phyloP scores from a whole-genome alignment of 2,888 invertebrate genomes.

The Empis livida region DNA sequence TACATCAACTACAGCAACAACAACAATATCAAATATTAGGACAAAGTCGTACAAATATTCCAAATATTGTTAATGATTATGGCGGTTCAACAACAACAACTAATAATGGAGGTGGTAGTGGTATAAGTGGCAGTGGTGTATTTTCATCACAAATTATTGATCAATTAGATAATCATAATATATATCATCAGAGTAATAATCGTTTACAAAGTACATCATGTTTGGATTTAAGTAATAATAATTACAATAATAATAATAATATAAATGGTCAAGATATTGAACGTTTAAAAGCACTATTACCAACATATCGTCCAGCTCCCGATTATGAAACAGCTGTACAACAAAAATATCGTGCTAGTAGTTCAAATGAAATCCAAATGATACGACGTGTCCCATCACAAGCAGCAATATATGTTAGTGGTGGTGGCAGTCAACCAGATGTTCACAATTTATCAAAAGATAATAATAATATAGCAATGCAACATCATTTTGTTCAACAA shows the following conservation, averaged over 20 bases:
- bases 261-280: constrained; percentile 30
- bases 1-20: constrained; percentile 12
- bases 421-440: constrained; percentile 57
- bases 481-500: constrained; percentile 23
- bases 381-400: constrained; percentile 16
- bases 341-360: constrained; percentile 61
- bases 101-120: constrained; percentile 25
- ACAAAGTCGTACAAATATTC: constrained; percentile 25
- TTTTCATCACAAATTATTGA: constrained; percentile 2
- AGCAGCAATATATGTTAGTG: constrained; percentile 11
- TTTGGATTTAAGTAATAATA: constrained; percentile 33
- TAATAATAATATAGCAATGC: constrained; percentile 14
- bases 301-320: constrained; percentile 79
- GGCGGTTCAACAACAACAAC: not conserved
- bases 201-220: constrained; percentile 33
- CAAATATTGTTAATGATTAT: constrained; percentile 25
- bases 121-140: constrained; percentile 23
- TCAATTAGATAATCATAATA: not conserved
- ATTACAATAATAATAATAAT: constrained; percentile 8
- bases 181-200: constrained; percentile 16
- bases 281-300: constrained; percentile 57
- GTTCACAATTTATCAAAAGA: constrained; percentile 42
- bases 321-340: constrained; percentile 85
- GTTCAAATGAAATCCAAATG: constrained; percentile 36
- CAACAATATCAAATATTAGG: constrained; percentile 8